Base-by-base conservation (phyloP, 2,888 invertebrate genomes). In the Desoria tigrina region DNA sequence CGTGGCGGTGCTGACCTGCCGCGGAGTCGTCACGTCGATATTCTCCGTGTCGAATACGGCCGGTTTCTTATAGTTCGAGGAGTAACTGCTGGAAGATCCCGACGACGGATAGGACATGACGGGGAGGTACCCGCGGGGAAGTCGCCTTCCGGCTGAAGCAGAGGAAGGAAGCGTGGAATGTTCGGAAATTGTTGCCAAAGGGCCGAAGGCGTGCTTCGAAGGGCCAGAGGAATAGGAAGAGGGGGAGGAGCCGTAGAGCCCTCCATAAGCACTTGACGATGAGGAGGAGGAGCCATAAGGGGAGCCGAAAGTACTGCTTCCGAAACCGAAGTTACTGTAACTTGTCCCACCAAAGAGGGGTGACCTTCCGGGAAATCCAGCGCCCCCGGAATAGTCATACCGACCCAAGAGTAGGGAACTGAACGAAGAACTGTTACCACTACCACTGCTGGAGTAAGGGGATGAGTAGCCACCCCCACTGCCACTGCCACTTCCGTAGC, bases 11-110 rank as follows among this genome's bases (percentile, higher is more conserved):
- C 7, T n/a, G 14, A 7, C 16, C 64, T 66, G 77, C 69, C 79
- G 81, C 80, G 72, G 82, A 69, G 85, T 85, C 0, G 90, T 89
- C 0, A 92, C 91, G 79, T 92, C 92, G 73, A 92, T 92, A 78
- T 91, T 90, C 32, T 90, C 90, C 2, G 92, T 91, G 26, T 65
- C 66, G 18, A 64, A 56, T 6, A 68, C 23, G 79, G 91, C 90
- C 51, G 68, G 68, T 37, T 51, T 37, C n/a, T 50, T 65, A 14
- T 32, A 27, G 11, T 50, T 16, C 42, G 42, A 23, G 28, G 37
- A 6, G 45, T 16, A 49, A 24, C 39, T 32, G 16, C 18, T 39
- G 49, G 14, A 16, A 50, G 42, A 23, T 54, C 39, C 4, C 39
- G 57, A 23, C 26, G 42, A 26, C 21, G 23, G n/a, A 42, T 64